Evolutionary conservation across 2,113 vertebrate species (phyloP).

Genomic region (Neodon shergylaensis): DNA sequence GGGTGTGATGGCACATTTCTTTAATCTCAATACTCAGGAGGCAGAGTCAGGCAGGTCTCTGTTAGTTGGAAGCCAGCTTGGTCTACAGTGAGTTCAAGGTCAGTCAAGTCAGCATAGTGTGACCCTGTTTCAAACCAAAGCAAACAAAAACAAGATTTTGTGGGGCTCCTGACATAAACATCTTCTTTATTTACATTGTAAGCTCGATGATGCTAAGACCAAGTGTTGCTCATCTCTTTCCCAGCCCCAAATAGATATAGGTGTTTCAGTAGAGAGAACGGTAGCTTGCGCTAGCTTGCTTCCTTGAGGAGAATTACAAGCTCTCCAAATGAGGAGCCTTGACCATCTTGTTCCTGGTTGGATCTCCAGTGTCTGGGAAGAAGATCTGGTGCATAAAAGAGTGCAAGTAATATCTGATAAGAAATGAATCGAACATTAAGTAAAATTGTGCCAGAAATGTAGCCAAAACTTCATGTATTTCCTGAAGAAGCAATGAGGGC

Average conservation of each 20-base stretch:
- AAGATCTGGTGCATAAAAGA: not conserved
- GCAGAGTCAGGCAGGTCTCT: not conserved
- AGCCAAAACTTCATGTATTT: not conserved
- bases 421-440: not conserved
- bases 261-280: not conserved
- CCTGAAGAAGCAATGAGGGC: not conserved
- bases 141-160: not conserved
- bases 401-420: not conserved
- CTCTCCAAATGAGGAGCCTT: not conserved
- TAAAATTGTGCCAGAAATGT: conserved; percentile 8
- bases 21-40: not conserved
- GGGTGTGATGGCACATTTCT: not conserved
- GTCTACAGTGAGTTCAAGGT: not conserved
- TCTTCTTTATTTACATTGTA: not conserved
- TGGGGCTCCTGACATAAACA: not conserved
- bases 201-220: not conserved
- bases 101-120: not conserved
- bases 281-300: not conserved
- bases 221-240: not conserved
- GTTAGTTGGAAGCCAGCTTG: not conserved
- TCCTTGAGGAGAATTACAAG: not conserved
- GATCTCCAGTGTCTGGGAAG: not conserved
- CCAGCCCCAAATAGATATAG: not conserved
- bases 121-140: not conserved
- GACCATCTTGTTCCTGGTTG: not conserved